Conservation (phyloP, 2,113 vertebrate species). For the Astatoreochromis straeleni region DNA sequence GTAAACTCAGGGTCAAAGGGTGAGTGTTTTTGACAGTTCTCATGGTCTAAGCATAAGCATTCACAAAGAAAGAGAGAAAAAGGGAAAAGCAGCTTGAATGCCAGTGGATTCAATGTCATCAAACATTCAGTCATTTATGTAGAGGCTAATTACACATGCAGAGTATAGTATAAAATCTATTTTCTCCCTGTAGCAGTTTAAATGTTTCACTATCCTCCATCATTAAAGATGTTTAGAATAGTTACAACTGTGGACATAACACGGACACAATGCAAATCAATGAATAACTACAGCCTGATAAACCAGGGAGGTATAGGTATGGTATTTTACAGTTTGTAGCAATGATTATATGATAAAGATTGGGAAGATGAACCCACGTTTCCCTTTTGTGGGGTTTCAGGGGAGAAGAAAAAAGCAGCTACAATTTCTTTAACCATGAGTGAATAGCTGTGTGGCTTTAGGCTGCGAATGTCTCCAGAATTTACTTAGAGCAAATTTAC, state of each 20-base stretch:
- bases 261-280: background rate
- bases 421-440: slow-evolving; percentile 3
- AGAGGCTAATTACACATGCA: background rate
- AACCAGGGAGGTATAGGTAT: background rate
- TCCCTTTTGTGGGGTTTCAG: slow-evolving; percentile 26
- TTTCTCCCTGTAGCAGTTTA: background rate
- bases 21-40: background rate
- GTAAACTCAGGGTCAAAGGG: background rate
- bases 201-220: background rate
- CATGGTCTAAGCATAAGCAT: background rate
- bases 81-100: background rate
- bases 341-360: slow-evolving; percentile 1
- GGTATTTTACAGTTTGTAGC: background rate
- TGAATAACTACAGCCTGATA: background rate
- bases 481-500: background rate
- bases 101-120: background rate
- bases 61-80: background rate
- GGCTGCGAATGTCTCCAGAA: background rate
- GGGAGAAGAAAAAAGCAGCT: background rate
- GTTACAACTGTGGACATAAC: background rate
- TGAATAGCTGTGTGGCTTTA: background rate
- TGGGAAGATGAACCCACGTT: slow-evolving; percentile 7
- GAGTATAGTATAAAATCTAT: background rate
- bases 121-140: background rate
- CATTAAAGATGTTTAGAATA: background rate